Base-by-base conservation (phyloP, 2,888 invertebrate species). In the Operophtera brumata region DNA sequence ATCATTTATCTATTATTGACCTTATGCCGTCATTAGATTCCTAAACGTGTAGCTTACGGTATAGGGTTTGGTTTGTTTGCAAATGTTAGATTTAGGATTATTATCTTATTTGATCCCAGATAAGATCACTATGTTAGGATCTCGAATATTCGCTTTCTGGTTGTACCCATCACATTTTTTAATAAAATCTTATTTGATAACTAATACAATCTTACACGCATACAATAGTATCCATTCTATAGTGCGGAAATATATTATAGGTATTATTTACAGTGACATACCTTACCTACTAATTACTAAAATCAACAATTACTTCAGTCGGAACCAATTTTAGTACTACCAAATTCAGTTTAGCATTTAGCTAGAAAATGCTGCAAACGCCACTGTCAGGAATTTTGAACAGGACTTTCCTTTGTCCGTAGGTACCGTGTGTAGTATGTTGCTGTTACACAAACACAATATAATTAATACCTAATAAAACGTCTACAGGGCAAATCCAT, bases 1-100 rank as follows among this genome's bases (percentile, higher is more conserved):
- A 45, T 63, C 61, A 35, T n/a, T 69, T 62, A 44, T 30, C 32
- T 50, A 32, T 59, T 64, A 59, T 53, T 63, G 26, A 35, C 36
- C 30, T 30, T 9, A 30, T 36, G 36, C 46, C 20, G 2, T 28
- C 26, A 26, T 20, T n/a, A 36, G 6, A 28, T 37, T 20, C 36
- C 25, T 35, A 9, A 28, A 30, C 40, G 28, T 50, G 34, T 54
- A 43, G 51, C 30, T 6, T 11, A 34, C n/a, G n/a, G 11, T 30
- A 34, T 11, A 34, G 34, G 11, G 1, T 30, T 30, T 30, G n/a
- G n/a, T 8, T 30, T 34, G 11, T n/a, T n/a, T 11, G 11, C n/a
- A 34, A 34, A 34, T 34, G 34, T 34, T 11, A 4, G 6, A 11
- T 34, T 6, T 11, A 34, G 34, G 34, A 34, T 34, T 11, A n/a